Evolutionary conservation across 2,888 invertebrate genomes (phyloP).

Genomic region (Hedya salicella): DNA sequence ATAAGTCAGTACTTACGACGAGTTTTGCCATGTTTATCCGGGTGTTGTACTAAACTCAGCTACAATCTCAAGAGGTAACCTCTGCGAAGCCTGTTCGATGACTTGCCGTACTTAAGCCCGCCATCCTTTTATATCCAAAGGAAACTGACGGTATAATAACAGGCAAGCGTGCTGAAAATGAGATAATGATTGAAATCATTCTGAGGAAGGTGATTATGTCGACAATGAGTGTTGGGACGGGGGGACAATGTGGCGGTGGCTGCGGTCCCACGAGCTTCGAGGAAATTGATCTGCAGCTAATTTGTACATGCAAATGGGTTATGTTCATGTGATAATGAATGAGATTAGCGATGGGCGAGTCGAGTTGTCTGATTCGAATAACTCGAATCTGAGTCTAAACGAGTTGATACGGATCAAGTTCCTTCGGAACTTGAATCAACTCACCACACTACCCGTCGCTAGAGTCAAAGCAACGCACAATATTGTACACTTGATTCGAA

Average conservation of each 20-base stretch:
- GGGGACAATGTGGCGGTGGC: conserved; percentile 25
- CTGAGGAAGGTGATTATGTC: conserved; percentile 46
- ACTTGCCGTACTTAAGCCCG: conserved; percentile 9
- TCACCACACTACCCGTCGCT: no score
- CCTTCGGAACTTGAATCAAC: no score
- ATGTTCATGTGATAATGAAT: neutral
- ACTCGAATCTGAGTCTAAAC: no score
- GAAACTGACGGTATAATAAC: conserved; percentile 39
- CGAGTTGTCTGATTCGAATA: no score
- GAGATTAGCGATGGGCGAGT: no score
- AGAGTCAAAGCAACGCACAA: no score
- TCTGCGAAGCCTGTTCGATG: conserved; percentile 16
- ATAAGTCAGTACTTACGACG: conserved; percentile 35
- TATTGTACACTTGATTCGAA: no score
- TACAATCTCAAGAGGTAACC: conserved; percentile 17
- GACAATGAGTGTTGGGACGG: conserved; percentile 9
- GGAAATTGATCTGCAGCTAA: conserved; percentile 11
- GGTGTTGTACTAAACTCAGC: neutral
- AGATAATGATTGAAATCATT: conserved; percentile 51
- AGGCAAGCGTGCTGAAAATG: conserved; percentile 49
- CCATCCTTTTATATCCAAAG: conserved; percentile 28
- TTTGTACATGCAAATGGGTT: conserved; percentile 14
- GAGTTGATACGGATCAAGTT: no score
- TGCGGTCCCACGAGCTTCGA: conserved; percentile 30
- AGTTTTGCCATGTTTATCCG: conserved; percentile 39